Evolutionary conservation across 2,888 invertebrate species (phyloP).

Genomic region (Mesopsocus fuscifrons): DNA sequence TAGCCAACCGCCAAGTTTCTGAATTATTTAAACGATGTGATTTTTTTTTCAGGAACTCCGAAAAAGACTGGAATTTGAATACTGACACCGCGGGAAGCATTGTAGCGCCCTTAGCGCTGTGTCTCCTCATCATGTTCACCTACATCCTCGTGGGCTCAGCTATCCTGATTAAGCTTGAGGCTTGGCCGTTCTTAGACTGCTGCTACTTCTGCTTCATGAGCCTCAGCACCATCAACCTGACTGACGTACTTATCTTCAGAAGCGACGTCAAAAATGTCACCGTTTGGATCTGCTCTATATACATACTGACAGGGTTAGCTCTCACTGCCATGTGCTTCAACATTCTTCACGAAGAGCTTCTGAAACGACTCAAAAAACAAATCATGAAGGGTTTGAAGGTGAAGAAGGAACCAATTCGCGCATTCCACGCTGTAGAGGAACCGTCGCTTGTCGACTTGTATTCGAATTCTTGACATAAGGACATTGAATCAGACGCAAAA

Average conservation of each 20-base stretch:
- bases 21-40: no score
- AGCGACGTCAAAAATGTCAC: constrained; percentile 39
- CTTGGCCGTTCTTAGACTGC: constrained; percentile 71
- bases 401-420: background rate
- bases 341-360: constrained; percentile 73
- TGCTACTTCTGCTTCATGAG: constrained; percentile 94
- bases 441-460: constrained; percentile 2
- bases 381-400: constrained; percentile 26
- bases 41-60: constrained; percentile 11
- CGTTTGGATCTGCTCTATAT: constrained; percentile 75
- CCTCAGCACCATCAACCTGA: constrained; percentile 80
- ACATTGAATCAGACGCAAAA: constrained; percentile 2
- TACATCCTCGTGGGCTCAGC: constrained; percentile 83
- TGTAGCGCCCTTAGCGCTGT: constrained; percentile 74
- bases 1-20: no score
- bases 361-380: constrained; percentile 58
- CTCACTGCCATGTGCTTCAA: constrained; percentile 82
- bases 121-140: constrained; percentile 74
- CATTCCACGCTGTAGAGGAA: background rate
- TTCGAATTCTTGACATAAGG: constrained; percentile 5
- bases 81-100: constrained; percentile 55
- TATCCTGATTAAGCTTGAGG: constrained; percentile 69
- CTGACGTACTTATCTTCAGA: constrained; percentile 48
- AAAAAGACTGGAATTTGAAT: constrained; percentile 19
- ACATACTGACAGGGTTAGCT: constrained; percentile 72